Percentiles rank a stretch among this genome's conserved stretches.
Conservation (phyloP, 2,797 vertebrate species). For the Tokudaia muenninki region DNA sequence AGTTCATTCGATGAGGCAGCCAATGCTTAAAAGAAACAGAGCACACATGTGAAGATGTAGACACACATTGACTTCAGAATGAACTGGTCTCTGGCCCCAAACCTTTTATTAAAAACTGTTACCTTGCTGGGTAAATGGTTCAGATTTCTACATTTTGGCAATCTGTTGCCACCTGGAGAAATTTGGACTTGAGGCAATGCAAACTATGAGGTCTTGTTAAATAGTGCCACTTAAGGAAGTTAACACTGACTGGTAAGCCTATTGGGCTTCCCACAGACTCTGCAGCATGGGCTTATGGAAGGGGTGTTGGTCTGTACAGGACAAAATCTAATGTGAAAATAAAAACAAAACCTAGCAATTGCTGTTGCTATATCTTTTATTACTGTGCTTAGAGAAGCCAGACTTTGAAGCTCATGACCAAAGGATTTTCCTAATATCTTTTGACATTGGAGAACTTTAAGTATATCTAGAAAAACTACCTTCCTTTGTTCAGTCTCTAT, state of each 20-base stretch:
- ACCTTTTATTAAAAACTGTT: conserved; percentile 48
- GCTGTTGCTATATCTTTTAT: conserved; percentile 40
- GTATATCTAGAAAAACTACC: conserved; percentile 18
- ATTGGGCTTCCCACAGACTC: conserved; percentile 49
- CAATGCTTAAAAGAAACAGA: conserved; percentile 78
- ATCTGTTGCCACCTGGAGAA: conserved; percentile 68
- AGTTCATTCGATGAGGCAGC: conserved; percentile 83
- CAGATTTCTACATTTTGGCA: background rate
- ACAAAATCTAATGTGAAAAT: conserved; percentile 53
- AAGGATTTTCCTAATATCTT: conserved; percentile 51
- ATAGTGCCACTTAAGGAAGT: conserved; percentile 39
- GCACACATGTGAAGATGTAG: conserved; percentile 8
- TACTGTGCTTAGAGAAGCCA: background rate
- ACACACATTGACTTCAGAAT: conserved; percentile 58
- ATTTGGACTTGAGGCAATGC: background rate
- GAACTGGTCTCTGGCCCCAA: conserved; percentile 54
- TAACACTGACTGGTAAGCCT: conserved; percentile 49
- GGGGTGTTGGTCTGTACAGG: conserved; percentile 18
- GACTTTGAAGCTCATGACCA: background rate
- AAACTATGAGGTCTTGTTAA: conserved; percentile 38
- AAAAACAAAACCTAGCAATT: background rate
- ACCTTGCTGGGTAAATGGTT: background rate
- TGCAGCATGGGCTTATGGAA: background rate
- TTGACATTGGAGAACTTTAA: conserved; percentile 29
- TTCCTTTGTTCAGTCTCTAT: conserved; percentile 46